A percentile compares a stretch with the other conserved stretches of the same genome.
Evolutionary conservation across 2,888 invertebrate species (phyloP).

Genomic region (Didymodactylos carnosus): DNA sequence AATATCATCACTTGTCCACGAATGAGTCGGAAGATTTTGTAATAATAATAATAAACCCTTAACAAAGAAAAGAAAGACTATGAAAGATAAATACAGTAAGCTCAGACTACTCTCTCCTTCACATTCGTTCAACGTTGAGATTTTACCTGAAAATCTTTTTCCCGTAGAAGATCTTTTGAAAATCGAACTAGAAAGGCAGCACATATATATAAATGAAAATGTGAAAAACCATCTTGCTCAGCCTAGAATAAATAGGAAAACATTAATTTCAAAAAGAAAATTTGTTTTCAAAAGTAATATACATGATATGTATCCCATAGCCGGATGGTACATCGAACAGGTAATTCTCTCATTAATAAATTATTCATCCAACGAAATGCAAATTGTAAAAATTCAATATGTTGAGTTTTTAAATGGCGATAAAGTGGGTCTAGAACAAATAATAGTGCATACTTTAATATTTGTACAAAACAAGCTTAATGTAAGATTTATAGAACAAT

Average conservation of each 20-base stretch:
- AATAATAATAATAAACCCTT: slow-evolving; percentile 73
- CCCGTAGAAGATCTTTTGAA: slow-evolving; percentile 64
- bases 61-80: too few species aligned
- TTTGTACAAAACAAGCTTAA: too few species aligned
- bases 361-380: slow-evolving; percentile 99
- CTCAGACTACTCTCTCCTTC: too few species aligned
- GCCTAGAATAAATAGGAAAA: slow-evolving; percentile 26
- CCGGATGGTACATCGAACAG: slow-evolving; percentile 79
- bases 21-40: slow-evolving; percentile 89
- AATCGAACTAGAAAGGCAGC: slow-evolving; percentile 92
- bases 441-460: too few species aligned
- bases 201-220: slow-evolving; percentile 93
- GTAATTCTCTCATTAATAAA: slow-evolving; percentile 82
- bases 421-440: slow-evolving; percentile 51
- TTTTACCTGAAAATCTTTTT: slow-evolving; percentile 77
- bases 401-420: slow-evolving; percentile 70
- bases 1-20: slow-evolving; percentile 87
- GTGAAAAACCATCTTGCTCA: slow-evolving; percentile 73
- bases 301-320: slow-evolving; percentile 98
- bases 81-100: too few species aligned
- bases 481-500: too few species aligned
- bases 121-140: too few species aligned
- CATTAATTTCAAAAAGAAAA: too few species aligned
- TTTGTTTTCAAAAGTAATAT: not conserved
- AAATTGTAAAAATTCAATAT: slow-evolving; percentile 93